These are phyloP conservation scores for Psephotus haematonotus DNA, from an alignment of 2,113 vertebrate genomes.

Conservation along the genomic window DNA sequence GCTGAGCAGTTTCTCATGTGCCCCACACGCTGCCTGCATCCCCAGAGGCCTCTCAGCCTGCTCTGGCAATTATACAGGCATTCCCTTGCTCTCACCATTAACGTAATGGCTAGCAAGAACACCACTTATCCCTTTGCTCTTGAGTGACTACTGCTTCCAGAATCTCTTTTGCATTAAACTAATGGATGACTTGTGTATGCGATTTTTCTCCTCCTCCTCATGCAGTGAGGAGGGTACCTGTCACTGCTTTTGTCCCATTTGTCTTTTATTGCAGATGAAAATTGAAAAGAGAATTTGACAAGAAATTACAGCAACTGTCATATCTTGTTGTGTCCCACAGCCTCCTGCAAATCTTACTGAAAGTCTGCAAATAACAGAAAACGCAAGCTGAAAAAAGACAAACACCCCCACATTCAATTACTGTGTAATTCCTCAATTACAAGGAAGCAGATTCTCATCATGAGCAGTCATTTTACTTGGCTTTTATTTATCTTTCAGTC, in stretches of 20 bases:
- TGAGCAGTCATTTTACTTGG: not conserved
- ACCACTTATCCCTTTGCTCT: conserved; percentile 40
- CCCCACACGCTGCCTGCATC: not conserved
- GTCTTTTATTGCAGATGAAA: conserved; percentile 15
- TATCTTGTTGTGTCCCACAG: not conserved
- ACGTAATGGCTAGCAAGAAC: not conserved
- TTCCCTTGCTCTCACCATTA: conserved; percentile 31
- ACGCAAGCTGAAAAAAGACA: not conserved
- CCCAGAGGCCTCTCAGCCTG: not conserved
- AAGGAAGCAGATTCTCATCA: not conserved
- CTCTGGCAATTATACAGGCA: not conserved
- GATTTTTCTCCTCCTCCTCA: not conserved
- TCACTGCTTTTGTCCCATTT: conserved; percentile 16
- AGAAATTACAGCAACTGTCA: conserved; percentile 28
- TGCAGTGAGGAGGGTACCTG: not conserved
- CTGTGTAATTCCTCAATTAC: not conserved
- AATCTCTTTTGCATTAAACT: conserved; percentile 27
- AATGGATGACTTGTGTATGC: not conserved
- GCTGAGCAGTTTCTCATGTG: not conserved
- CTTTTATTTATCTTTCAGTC: not conserved
- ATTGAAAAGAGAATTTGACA: conserved; percentile 32
- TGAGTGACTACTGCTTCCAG: not conserved
- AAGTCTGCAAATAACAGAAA: conserved; percentile 31
- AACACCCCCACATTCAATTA: not conserved
- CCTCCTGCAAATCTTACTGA: not conserved